These are phyloP conservation scores for Microhierax caerulescens DNA, from an alignment of 2,797 vertebrate genomes.

Conservation along the genomic window DNA sequence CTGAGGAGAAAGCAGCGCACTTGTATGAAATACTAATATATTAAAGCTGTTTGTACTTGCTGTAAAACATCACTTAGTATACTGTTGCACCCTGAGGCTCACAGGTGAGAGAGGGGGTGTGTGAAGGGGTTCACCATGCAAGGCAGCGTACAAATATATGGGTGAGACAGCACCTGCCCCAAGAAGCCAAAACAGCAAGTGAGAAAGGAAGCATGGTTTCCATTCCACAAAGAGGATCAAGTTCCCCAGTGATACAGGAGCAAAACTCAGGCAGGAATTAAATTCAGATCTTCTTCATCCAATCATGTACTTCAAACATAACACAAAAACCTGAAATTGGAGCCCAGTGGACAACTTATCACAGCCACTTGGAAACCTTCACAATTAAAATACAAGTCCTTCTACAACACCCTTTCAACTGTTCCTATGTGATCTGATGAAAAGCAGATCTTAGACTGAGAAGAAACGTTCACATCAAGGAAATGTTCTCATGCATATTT, in stretches of 20 bases:
- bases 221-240: background rate
- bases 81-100: background rate
- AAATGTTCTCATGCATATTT: slow-evolving; percentile 27
- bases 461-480: background rate
- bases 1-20: slow-evolving; percentile 65
- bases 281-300: background rate
- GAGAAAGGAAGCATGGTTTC: background rate
- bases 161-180: background rate
- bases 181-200: background rate
- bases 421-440: background rate
- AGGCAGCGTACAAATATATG: background rate
- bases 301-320: background rate
- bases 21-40: background rate
- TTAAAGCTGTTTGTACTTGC: background rate
- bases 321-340: background rate
- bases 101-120: background rate
- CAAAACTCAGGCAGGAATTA: background rate
- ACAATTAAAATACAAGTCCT: background rate
- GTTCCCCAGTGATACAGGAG: background rate
- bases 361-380: background rate
- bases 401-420: background rate
- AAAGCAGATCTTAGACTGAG: background rate
- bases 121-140: background rate
- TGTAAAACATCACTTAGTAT: background rate
- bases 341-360: background rate